These are phyloP conservation scores for Apis florea DNA, from an alignment of 1,140 invertebrate genomes.

Conservation along the genomic window DNA sequence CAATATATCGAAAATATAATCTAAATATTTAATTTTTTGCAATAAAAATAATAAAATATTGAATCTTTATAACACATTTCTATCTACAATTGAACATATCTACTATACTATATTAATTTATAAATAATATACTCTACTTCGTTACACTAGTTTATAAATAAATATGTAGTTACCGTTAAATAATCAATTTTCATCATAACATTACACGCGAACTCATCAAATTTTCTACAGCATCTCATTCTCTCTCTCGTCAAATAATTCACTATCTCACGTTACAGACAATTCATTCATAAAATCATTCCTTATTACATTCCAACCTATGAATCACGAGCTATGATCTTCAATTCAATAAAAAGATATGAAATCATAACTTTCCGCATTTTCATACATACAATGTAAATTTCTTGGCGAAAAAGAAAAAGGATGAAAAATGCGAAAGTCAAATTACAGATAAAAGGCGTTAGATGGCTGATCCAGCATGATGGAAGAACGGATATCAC, in stretches of 20 bases:
- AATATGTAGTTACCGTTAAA: neutral
- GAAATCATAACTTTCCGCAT: neutral
- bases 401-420: neutral
- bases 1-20: no score
- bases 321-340: neutral
- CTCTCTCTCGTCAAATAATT: neutral
- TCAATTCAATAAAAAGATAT: no score
- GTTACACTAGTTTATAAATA: neutral
- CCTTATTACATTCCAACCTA: neutral
- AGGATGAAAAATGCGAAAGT: neutral
- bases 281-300: neutral
- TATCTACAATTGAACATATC: no score
- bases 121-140: neutral
- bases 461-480: neutral
- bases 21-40: no score
- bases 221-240: neutral
- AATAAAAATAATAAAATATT: no score
- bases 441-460: neutral
- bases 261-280: neutral
- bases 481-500: slow-evolving; percentile 14
- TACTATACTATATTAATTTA: neutral
- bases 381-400: neutral
- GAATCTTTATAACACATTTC: no score
- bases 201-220: neutral
- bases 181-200: neutral